Evolutionary conservation across 2,888 invertebrate genomes (phyloP).

Genomic region (Meganola albula): DNA sequence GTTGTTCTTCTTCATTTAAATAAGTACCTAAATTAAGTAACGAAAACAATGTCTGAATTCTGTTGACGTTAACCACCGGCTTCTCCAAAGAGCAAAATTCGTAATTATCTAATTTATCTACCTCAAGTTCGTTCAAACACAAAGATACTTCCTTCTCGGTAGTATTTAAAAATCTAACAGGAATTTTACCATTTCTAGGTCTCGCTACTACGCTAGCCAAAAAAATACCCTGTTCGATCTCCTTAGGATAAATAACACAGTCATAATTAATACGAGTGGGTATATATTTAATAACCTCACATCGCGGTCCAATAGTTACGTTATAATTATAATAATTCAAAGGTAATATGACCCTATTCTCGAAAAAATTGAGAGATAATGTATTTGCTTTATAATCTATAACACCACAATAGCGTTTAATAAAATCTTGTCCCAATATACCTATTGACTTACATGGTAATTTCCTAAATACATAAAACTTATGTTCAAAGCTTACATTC

Average conservation of each 20-base stretch:
- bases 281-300: slow-evolving; percentile 7
- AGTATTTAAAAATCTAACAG: neutral
- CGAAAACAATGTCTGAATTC: neutral
- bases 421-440: slow-evolving; percentile 5
- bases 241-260: slow-evolving; percentile 2
- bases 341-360: slow-evolving; percentile 1
- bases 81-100: neutral
- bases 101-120: neutral
- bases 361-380: neutral
- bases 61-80: neutral
- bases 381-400: slow-evolving; percentile 3
- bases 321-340: neutral
- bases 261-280: slow-evolving; percentile 3
- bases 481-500: neutral
- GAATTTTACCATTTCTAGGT: neutral
- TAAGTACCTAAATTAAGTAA: neutral
- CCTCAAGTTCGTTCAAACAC: neutral
- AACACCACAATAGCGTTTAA: slow-evolving; percentile 4
- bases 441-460: slow-evolving; percentile 6
- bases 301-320: slow-evolving; percentile 1
- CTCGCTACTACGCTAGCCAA: slow-evolving; percentile 2
- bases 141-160: neutral
- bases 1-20: neutral
- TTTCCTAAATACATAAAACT: slow-evolving; percentile 7
- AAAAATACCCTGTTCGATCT: slow-evolving; percentile 2